Percentiles rank a stretch among this genome's conserved stretches.
Conservation (phyloP, 2,888 invertebrate genomes). For the Amaurobius ferox region DNA sequence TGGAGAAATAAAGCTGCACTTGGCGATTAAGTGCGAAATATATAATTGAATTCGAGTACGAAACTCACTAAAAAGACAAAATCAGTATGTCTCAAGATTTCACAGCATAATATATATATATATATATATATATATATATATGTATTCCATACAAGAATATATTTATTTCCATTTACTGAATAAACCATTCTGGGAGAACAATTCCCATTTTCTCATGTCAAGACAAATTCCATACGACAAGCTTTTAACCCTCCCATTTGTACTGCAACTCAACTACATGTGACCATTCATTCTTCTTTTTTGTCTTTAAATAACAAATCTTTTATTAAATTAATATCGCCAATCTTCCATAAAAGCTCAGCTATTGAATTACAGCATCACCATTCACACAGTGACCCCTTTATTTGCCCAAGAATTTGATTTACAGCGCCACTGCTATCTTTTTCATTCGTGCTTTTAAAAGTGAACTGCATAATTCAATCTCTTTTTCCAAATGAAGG, state of each 20-base stretch:
- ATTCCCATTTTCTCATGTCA: too few relatives aligned
- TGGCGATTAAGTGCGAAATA: too few relatives aligned
- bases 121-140: too few relatives aligned
- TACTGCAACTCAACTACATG: not conserved
- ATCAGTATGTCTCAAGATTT: too few relatives aligned
- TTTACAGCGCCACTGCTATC: conserved; percentile 9
- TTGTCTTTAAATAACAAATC: not conserved
- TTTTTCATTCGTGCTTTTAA: not conserved
- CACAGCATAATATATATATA: too few relatives aligned
- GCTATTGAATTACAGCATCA: conserved; percentile 36
- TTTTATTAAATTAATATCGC: not conserved
- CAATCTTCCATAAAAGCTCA: not conserved
- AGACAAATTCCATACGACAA: conserved; percentile 28
- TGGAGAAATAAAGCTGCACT: too few relatives aligned
- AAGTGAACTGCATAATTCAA: conserved; percentile 19
- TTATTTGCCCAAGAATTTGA: conserved; percentile 10
- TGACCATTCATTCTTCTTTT: not conserved
- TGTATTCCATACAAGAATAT: too few relatives aligned
- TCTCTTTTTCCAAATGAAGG: conserved; percentile 34
- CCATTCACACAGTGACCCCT: conserved; percentile 18
- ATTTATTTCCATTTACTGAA: too few relatives aligned
- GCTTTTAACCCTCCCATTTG: conserved; percentile 42
- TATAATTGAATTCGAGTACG: too few relatives aligned
- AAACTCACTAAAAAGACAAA: too few relatives aligned
- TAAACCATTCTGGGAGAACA: too few relatives aligned